Evolutionary conservation across 2,113 vertebrate genomes (phyloP).

Genomic region (Melanerpes aurifrons): DNA sequence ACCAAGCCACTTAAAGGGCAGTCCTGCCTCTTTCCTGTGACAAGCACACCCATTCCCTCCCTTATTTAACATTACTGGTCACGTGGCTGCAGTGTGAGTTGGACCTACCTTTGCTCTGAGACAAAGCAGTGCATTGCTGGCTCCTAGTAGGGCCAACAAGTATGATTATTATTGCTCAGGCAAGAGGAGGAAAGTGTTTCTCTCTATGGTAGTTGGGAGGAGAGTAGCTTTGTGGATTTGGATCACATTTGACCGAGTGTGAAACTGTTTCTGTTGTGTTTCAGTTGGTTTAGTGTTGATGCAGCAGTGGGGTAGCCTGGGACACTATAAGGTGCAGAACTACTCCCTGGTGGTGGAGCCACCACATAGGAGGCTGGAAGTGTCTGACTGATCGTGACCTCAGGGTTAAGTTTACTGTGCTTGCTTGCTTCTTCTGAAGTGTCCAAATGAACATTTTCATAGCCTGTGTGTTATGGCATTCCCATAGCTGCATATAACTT

Average conservation of each 20-base stretch:
- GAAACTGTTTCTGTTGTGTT: not conserved
- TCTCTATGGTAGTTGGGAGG: not conserved
- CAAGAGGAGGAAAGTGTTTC: not conserved
- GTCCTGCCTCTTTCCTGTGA: not conserved
- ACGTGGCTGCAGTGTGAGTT: not conserved
- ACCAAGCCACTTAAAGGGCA: accelerated
- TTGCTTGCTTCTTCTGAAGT: not conserved
- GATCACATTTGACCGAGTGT: not conserved
- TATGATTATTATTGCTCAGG: not conserved
- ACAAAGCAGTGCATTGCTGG: not conserved
- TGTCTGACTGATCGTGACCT: accelerated
- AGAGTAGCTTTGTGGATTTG: not conserved
- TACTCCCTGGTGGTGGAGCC: not conserved
- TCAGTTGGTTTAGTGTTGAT: not conserved
- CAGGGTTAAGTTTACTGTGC: not conserved
- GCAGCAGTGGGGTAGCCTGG: not conserved
- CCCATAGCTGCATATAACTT: not conserved
- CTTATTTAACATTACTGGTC: accelerated
- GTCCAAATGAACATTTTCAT: not conserved
- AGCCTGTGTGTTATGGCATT: not conserved
- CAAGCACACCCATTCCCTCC: not conserved
- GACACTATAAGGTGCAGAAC: accelerated
- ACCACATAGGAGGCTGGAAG: accelerated
- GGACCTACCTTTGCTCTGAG: constrained; percentile 30
- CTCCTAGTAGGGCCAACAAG: not conserved